Conservation (phyloP, 1,140 invertebrate genomes). For the Achatina immaculata region DNA sequence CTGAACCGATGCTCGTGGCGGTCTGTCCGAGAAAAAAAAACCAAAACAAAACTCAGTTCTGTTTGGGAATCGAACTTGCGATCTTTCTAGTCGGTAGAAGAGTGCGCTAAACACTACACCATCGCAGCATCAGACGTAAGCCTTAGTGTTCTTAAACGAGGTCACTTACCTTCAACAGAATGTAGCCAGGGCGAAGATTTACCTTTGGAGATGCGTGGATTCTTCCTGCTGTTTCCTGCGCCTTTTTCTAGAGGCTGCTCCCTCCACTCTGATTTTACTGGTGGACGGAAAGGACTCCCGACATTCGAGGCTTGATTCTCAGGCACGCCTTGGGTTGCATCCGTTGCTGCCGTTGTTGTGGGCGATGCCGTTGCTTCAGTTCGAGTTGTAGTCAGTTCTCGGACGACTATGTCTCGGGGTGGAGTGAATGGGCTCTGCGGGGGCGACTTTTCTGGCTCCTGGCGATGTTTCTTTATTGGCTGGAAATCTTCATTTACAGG, state of each 20-base stretch:
- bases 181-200: neutral
- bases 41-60: neutral
- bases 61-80: neutral
- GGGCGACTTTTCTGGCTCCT: neutral
- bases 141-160: neutral
- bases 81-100: neutral
- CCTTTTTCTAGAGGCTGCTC: neutral
- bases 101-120: too few relatives aligned
- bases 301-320: neutral
- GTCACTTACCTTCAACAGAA: neutral
- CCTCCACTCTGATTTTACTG: neutral
- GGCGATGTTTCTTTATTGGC: neutral
- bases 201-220: neutral
- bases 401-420: neutral
- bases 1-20: neutral
- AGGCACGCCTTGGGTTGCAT: neutral
- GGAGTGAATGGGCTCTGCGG: constrained; percentile 10
- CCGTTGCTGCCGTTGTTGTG: neutral
- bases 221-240: neutral
- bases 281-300: neutral
- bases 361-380: too few relatives aligned
- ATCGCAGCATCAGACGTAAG: too few relatives aligned
- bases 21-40: neutral
- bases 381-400: neutral
- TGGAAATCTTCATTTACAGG: neutral